phyloP scores from a whole-genome alignment of 2,113 vertebrate genomes.

The Coturnix japonica region DNA sequence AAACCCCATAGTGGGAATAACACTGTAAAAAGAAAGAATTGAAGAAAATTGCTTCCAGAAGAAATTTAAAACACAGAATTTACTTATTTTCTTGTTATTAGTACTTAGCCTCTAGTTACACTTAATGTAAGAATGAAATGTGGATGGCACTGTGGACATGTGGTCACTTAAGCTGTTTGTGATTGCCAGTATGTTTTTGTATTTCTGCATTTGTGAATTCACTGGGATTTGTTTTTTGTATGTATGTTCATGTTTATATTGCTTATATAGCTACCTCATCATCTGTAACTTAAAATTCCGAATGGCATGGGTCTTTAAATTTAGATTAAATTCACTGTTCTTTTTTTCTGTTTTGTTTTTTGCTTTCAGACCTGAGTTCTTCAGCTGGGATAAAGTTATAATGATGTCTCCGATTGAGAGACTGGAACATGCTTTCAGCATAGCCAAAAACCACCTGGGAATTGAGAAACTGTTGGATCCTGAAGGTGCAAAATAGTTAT shows the following conservation, averaged over 20 bases:
- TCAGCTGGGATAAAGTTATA: conserved; percentile 88
- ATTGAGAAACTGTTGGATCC: conserved; percentile 95
- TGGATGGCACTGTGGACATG: neutral
- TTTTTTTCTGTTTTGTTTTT: conserved; percentile 13
- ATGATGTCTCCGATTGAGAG: conserved; percentile 83
- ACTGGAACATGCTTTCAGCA: conserved; percentile 90
- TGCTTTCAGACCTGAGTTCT: conserved; percentile 85
- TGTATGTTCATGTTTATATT: neutral
- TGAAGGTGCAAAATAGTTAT: conserved; percentile 84
- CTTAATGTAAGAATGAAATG: neutral
- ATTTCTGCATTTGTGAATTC: neutral
- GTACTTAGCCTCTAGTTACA: neutral
- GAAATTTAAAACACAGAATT: neutral
- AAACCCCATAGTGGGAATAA: neutral
- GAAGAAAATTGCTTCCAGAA: neutral
- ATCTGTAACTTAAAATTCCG: neutral
- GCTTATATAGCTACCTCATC: neutral
- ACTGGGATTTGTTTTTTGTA: neutral
- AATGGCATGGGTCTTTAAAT: neutral
- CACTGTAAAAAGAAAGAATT: neutral
- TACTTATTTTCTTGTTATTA: neutral
- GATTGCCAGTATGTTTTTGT: neutral
- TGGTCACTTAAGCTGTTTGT: neutral
- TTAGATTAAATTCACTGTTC: neutral
- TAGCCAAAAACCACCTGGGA: conserved; percentile 89